Conservation (phyloP, 2,113 vertebrate genomes). For the Atractosteus spatula region DNA sequence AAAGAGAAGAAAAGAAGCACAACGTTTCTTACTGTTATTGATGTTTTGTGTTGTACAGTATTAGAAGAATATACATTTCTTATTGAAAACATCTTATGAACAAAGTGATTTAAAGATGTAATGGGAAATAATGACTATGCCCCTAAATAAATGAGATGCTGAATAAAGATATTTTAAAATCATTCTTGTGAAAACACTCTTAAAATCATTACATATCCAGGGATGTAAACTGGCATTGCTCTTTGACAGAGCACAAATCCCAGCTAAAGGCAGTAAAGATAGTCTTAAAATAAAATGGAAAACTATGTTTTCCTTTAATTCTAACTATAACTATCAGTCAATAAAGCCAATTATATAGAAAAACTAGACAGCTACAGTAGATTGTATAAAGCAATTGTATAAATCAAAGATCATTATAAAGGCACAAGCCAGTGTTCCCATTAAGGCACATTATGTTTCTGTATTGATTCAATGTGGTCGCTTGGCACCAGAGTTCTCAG, state of each 20-base stretch:
- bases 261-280: slow-evolving; percentile 16
- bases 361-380: slow-evolving; percentile 40
- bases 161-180: too few species aligned
- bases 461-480: slow-evolving; percentile 16
- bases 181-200: too few species aligned
- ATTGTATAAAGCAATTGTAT: slow-evolving; percentile 48
- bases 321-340: slow-evolving; percentile 27
- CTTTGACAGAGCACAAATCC: neutral
- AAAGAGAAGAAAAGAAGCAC: too few species aligned
- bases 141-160: too few species aligned
- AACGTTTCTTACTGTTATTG: too few species aligned
- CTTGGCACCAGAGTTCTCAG: neutral
- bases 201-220: too few species aligned
- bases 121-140: neutral
- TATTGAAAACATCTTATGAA: neutral
- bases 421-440: slow-evolving; percentile 36
- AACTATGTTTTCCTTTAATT: slow-evolving; percentile 22
- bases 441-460: slow-evolving; percentile 27
- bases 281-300: slow-evolving; percentile 3
- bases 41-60: too few species aligned
- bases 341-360: slow-evolving; percentile 19
- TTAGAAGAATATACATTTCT: too few species aligned
- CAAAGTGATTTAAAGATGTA: neutral
- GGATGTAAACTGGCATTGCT: neutral
- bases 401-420: slow-evolving; percentile 48